These are phyloP conservation scores for Crypturellus tataupa DNA, from an alignment of 2,797 vertebrate genomes.

Conservation along the genomic window DNA sequence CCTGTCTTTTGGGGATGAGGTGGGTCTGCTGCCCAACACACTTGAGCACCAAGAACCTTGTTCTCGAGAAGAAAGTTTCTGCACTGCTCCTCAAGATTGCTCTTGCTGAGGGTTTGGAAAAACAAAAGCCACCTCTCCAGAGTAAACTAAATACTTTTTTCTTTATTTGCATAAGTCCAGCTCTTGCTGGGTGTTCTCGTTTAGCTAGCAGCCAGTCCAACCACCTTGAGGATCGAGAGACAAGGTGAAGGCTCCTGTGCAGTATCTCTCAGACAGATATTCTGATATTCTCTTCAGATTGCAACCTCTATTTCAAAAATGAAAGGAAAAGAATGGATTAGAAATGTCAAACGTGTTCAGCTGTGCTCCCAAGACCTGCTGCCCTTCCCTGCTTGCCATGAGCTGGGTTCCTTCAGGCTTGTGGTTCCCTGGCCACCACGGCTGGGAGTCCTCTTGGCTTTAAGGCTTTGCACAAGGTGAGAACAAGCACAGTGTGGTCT, in stretches of 20 bases:
- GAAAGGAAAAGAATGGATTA: neutral
- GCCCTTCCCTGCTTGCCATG: neutral
- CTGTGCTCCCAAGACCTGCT: neutral
- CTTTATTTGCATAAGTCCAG: neutral
- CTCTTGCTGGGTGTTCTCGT: neutral
- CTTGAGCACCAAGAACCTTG: neutral
- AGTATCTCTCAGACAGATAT: too few species aligned
- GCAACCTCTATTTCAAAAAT: neutral
- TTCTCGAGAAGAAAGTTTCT: neutral
- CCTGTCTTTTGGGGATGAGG: rapidly evolving
- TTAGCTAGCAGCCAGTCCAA: neutral
- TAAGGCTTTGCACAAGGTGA: neutral
- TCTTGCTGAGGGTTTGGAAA: neutral
- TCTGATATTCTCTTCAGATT: neutral
- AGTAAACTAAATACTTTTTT: neutral
- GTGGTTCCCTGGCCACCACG: neutral
- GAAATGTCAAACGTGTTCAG: neutral
- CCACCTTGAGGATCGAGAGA: neutral
- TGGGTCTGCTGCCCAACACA: too few species aligned
- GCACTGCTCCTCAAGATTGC: neutral
- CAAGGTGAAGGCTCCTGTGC: neutral
- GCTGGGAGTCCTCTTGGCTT: neutral
- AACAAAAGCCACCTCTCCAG: neutral
- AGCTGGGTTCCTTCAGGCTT: neutral
- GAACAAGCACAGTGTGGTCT: neutral